Percentiles rank a stretch among this genome's conserved stretches.
Evolutionary conservation across 1,140 invertebrate species (phyloP).

Genomic region (Bombus pascuorum): DNA sequence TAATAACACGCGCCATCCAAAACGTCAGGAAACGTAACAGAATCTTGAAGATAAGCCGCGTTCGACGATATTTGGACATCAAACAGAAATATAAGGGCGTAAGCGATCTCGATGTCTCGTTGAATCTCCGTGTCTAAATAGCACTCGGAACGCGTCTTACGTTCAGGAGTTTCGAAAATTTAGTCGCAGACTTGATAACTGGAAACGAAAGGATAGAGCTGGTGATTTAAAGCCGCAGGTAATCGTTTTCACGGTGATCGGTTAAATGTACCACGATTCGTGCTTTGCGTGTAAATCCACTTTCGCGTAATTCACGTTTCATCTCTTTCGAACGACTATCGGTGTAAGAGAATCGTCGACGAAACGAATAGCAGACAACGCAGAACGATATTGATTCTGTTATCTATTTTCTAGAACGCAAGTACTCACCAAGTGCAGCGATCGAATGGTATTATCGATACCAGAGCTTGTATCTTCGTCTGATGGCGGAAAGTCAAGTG

Average conservation of each 20-base stretch:
- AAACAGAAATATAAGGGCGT: not conserved
- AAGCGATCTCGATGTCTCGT: not conserved
- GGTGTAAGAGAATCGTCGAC: conserved; percentile 10
- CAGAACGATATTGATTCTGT: conserved; percentile 52
- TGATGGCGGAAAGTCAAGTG: conserved; percentile 69
- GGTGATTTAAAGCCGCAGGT: not conserved
- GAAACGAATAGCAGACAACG: not conserved
- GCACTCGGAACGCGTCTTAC: not conserved
- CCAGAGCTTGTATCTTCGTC: conserved; percentile 70
- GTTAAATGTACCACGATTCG: conserved; percentile 40
- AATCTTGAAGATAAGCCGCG: not conserved
- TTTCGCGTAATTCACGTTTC: not conserved
- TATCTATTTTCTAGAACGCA: conserved; percentile 71
- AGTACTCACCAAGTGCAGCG: conserved; percentile 60
- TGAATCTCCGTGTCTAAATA: not conserved
- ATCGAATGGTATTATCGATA: conserved; percentile 75
- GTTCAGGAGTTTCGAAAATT: not conserved
- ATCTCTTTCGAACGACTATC: conserved; percentile 10
- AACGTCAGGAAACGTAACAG: too few species aligned
- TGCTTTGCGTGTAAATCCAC: conserved; percentile 47
- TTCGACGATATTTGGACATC: not conserved
- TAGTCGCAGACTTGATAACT: not conserved
- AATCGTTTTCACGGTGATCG: conserved; percentile 57
- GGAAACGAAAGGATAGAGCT: not conserved
- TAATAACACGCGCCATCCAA: not conserved